A percentile compares a stretch with the other conserved stretches of the same genome.
Evolutionary conservation across 1,140 invertebrate species (phyloP).

Genomic region (Sesamia nonagrioides): DNA sequence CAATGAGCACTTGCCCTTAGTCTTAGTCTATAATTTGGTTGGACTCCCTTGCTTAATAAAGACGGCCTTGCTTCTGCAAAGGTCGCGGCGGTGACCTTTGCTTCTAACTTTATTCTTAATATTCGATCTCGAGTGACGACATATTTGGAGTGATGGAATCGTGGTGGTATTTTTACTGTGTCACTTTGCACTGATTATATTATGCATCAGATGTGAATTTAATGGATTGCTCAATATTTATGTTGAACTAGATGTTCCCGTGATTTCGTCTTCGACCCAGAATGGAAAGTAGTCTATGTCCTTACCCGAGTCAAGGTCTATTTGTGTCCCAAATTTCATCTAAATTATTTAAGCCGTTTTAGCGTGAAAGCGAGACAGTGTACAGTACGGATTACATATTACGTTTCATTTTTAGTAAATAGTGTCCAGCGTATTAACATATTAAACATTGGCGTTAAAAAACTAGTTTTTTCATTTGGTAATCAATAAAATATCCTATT

Average conservation of each 20-base stretch:
- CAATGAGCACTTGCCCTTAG: not conserved
- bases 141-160: constrained; percentile 57
- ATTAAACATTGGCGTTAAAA: no score
- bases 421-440: no score
- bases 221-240: no score
- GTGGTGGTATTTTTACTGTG: constrained; percentile 49
- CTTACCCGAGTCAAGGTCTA: no score
- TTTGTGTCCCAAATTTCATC: not conserved
- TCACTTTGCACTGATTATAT: constrained; percentile 11
- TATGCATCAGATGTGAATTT: not conserved
- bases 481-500: no score
- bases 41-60: constrained; percentile 46
- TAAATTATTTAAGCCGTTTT: not conserved
- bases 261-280: no score
- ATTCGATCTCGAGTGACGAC: constrained; percentile 70
- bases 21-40: constrained; percentile 31
- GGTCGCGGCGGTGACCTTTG: constrained; percentile 72
- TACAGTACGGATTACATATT: no score
- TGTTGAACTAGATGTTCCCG: no score
- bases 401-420: no score
- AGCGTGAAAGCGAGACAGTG: no score
- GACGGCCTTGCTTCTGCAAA: constrained; percentile 74
- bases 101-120: constrained; percentile 71
- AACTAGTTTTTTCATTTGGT: no score
- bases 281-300: no score